Base-by-base conservation (phyloP, 2,888 invertebrate species). In the Andricus quercusramuli region DNA sequence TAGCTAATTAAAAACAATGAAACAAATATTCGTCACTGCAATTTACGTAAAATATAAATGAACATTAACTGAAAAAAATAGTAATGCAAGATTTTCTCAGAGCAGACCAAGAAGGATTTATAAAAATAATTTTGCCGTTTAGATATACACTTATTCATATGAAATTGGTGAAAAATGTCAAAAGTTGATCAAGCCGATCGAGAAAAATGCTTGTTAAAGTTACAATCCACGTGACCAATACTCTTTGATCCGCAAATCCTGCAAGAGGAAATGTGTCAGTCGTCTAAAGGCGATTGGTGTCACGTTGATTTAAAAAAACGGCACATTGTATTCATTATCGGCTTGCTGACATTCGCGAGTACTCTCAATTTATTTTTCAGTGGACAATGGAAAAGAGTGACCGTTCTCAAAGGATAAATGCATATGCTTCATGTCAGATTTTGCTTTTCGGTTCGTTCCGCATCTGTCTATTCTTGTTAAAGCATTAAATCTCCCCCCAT, bases 401-500 rank as follows among this genome's bases (percentile, higher is more conserved):
- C n/a, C 37, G 32, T 56, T 37, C 74, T 74, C 56, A 56, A 56
- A 74, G 74, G 22, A 37, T 59, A 74, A 51, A 74, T 74, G 74
- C 56, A 37, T 56, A 29, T 8, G 32, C 74, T 37, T 74, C 56
- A 56, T 74, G 74, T 51, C 74, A 74, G 74, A 74, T 74, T 56
- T 56, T 8, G 51, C n/a, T 56, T 74, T 74, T 74, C 32, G 74
- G 74, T 32, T 37, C n/a, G 56, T 56, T 74, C 56, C 56, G 59
- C 56, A 74, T 59, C 56, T 74, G 74, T 37, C 74, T 74, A n/a
- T 56, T 37, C 74, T 74, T 59, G 74, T 74, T 74, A 56, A 37
- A 74, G 56, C 37, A 74, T 56, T 74, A 74, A 74, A 59, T 74
- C 56, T 74, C 74, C 56, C n/a, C n/a, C 37, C 3, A 37, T 32